Evolutionary conservation across 2,888 invertebrate genomes (phyloP).

Genomic region (Gastracanthus pulcherrimus): DNA sequence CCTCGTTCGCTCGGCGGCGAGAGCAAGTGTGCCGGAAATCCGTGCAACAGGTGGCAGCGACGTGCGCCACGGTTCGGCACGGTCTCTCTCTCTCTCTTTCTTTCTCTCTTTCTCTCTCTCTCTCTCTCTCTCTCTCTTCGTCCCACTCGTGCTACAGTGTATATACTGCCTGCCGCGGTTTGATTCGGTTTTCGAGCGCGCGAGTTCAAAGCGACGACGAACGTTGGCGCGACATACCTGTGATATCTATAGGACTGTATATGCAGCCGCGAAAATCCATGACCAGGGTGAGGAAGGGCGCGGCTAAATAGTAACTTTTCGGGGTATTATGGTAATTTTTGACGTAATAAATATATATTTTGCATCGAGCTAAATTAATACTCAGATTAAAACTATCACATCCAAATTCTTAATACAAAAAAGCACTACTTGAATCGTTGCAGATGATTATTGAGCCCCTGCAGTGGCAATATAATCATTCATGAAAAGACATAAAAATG

Average conservation of each 20-base stretch:
- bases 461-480: no score
- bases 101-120: constrained; percentile 13
- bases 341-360: no score
- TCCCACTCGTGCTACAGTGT: neutral
- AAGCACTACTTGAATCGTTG: no score
- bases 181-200: constrained; percentile 17
- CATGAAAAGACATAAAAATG: no score
- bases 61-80: constrained; percentile 59
- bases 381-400: no score
- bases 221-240: neutral
- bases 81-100: neutral
- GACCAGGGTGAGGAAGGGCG: no score
- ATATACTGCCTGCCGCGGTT: neutral
- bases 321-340: no score
- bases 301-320: no score
- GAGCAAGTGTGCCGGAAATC: constrained; percentile 74
- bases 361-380: no score
- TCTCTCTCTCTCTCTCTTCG: neutral
- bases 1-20: neutral
- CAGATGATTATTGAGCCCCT: no score
- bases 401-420: no score
- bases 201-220: neutral
- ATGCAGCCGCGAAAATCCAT: neutral
- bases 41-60: constrained; percentile 74
- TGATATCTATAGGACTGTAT: neutral